A percentile compares a stretch with the other conserved stretches of the same genome.
These are phyloP conservation scores for Abrostola triplasia DNA, from an alignment of 2,888 invertebrate species.

Conservation along the genomic window DNA sequence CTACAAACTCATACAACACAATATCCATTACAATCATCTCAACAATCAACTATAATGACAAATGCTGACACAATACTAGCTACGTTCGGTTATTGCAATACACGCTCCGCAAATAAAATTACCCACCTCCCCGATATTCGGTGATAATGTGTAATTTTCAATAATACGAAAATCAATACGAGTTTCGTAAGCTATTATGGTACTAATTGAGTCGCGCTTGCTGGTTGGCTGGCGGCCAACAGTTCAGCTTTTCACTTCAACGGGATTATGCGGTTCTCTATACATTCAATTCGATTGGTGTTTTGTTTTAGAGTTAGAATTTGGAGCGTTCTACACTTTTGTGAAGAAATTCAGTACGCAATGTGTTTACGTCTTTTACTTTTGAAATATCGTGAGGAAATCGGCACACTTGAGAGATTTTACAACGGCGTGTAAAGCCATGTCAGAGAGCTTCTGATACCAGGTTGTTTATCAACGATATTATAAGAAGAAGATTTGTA, in stretches of 20 bases:
- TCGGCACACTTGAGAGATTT: no score
- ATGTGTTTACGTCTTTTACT: no score
- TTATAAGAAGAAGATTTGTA: no score
- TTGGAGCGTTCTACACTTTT: constrained; percentile 28
- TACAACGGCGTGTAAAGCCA: no score
- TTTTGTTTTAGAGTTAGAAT: constrained; percentile 52
- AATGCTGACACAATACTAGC: neutral
- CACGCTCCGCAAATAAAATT: constrained; percentile 33
- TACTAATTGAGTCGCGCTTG: constrained; percentile 72
- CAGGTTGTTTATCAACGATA: no score
- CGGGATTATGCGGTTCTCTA: constrained; percentile 70
- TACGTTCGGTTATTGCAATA: neutral
- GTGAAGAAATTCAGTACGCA: neutral
- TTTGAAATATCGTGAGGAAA: no score
- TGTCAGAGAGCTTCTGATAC: no score
- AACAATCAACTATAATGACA: constrained; percentile 3
- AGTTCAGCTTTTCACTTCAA: constrained; percentile 73
- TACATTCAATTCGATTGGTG: constrained; percentile 55
- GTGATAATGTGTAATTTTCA: constrained; percentile 56
- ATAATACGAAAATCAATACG: constrained; percentile 64
- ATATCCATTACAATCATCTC: neutral
- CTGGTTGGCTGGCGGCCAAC: constrained; percentile 65
- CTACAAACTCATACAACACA: no score
- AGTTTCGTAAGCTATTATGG: constrained; percentile 68
- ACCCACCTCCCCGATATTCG: constrained; percentile 36